A percentile compares a stretch with the other conserved stretches of the same genome.
Evolutionary conservation across 2,888 invertebrate genomes (phyloP).

Genomic region (Hecatera dysodea): DNA sequence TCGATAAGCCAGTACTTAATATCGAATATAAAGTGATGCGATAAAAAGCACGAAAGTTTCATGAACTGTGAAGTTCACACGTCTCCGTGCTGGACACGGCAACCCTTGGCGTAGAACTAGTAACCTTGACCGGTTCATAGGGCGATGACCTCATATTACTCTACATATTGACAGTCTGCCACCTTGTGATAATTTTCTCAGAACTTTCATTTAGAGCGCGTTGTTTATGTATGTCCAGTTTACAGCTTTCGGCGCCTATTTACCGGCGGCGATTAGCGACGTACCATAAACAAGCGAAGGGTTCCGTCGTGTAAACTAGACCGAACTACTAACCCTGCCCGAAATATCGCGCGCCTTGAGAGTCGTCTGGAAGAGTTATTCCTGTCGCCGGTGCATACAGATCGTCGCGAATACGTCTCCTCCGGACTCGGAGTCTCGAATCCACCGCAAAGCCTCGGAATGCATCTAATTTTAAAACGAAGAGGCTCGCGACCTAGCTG

Average conservation of each 20-base stretch:
- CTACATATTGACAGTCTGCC: constrained; percentile 60
- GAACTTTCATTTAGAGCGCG: constrained; percentile 64
- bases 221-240: constrained; percentile 72
- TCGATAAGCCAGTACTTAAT: constrained; percentile 63
- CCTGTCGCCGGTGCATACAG: constrained; percentile 78
- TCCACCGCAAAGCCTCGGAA: constrained; percentile 86
- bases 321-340: constrained; percentile 88
- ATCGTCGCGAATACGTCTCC: constrained; percentile 82
- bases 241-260: constrained; percentile 70
- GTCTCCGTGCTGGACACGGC: constrained; percentile 61
- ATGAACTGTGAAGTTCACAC: constrained; percentile 71
- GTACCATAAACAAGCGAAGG: constrained; percentile 74
- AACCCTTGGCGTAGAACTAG: constrained; percentile 73
- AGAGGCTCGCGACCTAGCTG: constrained; percentile 90
- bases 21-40: constrained; percentile 52
- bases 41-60: constrained; percentile 71
- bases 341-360: constrained; percentile 84
- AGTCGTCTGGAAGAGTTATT: constrained; percentile 85
- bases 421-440: constrained; percentile 77
- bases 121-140: constrained; percentile 84
- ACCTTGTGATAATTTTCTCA: constrained; percentile 64
- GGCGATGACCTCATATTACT: constrained; percentile 79
- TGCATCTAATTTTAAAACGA: constrained; percentile 91
- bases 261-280: constrained; percentile 72
- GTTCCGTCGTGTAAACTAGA: constrained; percentile 77